Evolutionary conservation across 2,113 vertebrate species (phyloP).

Genomic region (Ranitomeya variabilis): DNA sequence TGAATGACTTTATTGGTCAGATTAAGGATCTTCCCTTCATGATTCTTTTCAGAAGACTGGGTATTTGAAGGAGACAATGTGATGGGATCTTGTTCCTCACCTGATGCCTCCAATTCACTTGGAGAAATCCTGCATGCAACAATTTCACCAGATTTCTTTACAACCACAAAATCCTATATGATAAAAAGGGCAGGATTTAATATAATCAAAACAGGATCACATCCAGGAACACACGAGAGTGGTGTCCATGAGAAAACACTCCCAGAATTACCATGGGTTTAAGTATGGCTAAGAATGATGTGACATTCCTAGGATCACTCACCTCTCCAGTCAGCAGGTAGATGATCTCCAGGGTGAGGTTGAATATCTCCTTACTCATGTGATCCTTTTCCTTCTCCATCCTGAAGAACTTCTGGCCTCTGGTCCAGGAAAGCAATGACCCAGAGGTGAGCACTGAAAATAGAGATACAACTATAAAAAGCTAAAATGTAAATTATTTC

Average conservation of each 20-base stretch:
- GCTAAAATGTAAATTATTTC: background rate
- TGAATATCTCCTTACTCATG: background rate
- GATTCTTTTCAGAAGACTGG: background rate
- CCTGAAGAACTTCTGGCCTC: background rate
- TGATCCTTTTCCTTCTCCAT: background rate
- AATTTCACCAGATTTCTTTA: background rate
- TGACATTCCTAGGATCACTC: constrained; percentile 7
- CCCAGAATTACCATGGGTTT: too few species aligned
- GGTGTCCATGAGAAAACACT: too few species aligned
- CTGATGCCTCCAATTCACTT: background rate
- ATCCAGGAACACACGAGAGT: background rate
- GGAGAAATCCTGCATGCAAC: background rate
- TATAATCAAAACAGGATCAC: background rate
- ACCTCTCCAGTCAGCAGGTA: constrained; percentile 42
- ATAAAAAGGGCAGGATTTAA: background rate
- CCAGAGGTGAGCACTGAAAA: background rate
- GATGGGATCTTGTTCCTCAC: background rate
- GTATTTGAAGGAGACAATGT: background rate
- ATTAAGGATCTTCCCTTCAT: background rate
- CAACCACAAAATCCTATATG: background rate
- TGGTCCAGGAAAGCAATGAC: background rate
- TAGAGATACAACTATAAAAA: background rate
- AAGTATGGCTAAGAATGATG: background rate
- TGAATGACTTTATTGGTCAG: background rate
- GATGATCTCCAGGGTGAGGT: constrained; percentile 15